Percentiles rank a stretch among this genome's conserved stretches.
Conservation (phyloP, 2,888 invertebrate genomes). For the Notodonta dromedarius region DNA sequence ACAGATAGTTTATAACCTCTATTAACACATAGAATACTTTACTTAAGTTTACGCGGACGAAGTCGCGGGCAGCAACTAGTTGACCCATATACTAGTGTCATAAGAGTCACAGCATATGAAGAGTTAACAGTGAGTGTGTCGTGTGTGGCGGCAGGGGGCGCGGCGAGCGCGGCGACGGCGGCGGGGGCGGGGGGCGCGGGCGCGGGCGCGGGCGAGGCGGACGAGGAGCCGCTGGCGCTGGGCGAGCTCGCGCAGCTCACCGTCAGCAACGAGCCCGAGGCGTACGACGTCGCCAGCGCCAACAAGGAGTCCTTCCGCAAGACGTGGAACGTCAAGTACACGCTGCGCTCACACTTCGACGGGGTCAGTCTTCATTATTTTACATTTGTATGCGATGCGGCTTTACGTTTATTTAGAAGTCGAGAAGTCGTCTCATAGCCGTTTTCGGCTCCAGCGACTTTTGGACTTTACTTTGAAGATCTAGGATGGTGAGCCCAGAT, state of each 20-base stretch:
- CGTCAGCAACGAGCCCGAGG: constrained; percentile 98
- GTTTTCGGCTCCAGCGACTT: no score
- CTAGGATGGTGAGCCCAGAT: no score
- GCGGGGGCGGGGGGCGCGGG: constrained; percentile 63
- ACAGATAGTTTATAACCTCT: no score
- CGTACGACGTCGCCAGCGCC: constrained; percentile 90
- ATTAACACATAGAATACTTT: no score
- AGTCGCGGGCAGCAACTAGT: no score
- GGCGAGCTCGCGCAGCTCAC: constrained; percentile 98
- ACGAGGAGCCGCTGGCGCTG: constrained; percentile 92
- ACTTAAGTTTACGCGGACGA: no score
- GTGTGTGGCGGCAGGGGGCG: background rate
- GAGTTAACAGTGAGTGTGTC: no score
- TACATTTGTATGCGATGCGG: background rate
- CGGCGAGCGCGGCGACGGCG: constrained; percentile 19
- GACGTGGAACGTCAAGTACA: constrained; percentile 99
- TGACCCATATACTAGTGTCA: no score
- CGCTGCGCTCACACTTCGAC: constrained; percentile 97
- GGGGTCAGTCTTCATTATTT: constrained; percentile 77
- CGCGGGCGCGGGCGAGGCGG: constrained; percentile 84
- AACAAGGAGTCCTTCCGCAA: constrained; percentile 96
- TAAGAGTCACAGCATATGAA: no score
- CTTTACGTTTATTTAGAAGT: background rate
- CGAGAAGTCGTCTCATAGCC: no score
- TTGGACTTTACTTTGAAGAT: no score